Evolutionary conservation across 2,113 vertebrate genomes (phyloP).

Genomic region (Morone chrysops): DNA sequence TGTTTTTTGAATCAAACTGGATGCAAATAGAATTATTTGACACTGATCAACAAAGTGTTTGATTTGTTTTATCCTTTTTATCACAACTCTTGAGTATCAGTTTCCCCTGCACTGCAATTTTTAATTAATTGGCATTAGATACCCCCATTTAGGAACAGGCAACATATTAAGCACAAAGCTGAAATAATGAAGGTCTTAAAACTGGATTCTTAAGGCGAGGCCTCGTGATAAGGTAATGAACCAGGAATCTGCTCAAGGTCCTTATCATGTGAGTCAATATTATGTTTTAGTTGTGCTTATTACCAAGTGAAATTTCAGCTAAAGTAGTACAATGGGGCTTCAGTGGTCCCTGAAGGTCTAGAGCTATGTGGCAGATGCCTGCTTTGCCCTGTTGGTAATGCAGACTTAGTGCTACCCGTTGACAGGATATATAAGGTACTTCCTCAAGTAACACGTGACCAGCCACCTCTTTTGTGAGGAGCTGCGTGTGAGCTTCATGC

Average conservation of each 20-base stretch:
- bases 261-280: not conserved
- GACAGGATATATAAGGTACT: too few species aligned
- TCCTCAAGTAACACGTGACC: not conserved
- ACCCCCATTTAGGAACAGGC: not conserved
- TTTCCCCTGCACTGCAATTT: not conserved
- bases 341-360: not conserved
- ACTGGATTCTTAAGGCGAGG: not conserved
- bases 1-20: constrained; percentile 3
- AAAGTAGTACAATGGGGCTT: not conserved
- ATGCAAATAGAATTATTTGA: not conserved
- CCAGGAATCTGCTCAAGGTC: not conserved
- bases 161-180: too few species aligned
- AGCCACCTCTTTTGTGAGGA: too few species aligned
- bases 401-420: not conserved
- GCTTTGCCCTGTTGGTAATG: constrained; percentile 2
- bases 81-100: not conserved
- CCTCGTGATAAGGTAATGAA: not conserved
- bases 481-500: not conserved
- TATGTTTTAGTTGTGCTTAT: not conserved
- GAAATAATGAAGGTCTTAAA: not conserved
- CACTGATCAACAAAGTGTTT: not conserved
- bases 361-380: not conserved
- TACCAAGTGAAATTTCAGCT: not conserved
- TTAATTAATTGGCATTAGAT: not conserved
- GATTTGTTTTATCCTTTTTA: not conserved